phyloP scores from a whole-genome alignment of 2,797 vertebrate genomes.

The Pseudochirops cupreus region DNA sequence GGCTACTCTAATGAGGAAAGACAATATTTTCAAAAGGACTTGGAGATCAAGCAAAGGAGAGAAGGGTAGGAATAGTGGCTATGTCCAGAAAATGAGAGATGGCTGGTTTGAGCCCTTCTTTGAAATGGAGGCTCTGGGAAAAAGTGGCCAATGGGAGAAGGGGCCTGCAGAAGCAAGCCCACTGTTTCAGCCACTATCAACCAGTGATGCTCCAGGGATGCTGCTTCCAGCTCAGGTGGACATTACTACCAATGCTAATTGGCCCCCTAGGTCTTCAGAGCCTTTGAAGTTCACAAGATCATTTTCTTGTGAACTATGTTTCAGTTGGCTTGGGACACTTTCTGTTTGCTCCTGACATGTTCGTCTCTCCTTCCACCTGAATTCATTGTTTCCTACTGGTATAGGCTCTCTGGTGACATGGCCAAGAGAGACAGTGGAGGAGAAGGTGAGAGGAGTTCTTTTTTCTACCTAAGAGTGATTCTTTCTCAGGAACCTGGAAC shows the following conservation, averaged over 20 bases:
- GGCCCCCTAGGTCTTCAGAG: neutral
- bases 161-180: neutral
- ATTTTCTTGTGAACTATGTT: neutral
- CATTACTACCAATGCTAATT: neutral
- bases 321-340: no score
- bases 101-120: neutral
- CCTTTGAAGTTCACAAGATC: neutral
- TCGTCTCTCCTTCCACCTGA: no score
- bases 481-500: neutral
- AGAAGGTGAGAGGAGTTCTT: neutral
- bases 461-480: neutral
- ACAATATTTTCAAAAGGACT: neutral
- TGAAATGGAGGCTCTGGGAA: neutral
- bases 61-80: neutral
- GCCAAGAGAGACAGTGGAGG: neutral
- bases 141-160: neutral
- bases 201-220: neutral
- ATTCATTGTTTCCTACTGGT: neutral
- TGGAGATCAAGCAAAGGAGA: neutral
- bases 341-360: no score
- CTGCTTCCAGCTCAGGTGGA: neutral
- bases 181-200: neutral
- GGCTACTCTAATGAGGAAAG: neutral
- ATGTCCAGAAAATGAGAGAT: neutral
- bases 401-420: neutral